These are phyloP conservation scores for Chrysomela aeneicollis DNA, from an alignment of 2,888 invertebrate species.

Conservation along the genomic window DNA sequence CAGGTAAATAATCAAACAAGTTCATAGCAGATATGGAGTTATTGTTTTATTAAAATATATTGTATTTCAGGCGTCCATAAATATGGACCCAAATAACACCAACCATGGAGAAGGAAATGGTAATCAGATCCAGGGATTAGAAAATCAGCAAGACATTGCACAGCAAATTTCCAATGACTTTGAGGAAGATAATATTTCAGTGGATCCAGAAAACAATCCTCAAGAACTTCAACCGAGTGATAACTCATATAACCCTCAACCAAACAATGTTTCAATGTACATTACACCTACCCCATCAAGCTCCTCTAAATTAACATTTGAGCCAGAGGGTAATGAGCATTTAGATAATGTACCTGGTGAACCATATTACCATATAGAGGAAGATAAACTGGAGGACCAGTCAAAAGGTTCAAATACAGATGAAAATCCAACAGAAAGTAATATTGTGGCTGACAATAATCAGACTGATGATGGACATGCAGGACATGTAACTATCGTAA, in stretches of 20 bases:
- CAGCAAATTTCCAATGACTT: neutral
- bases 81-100: conserved; percentile 8
- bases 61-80: conserved; percentile 4
- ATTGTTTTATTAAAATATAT: conserved; percentile 9
- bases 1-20: neutral
- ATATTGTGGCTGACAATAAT: neutral
- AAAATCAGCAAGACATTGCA: neutral
- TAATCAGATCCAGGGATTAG: neutral
- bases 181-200: neutral
- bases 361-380: neutral
- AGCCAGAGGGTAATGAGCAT: conserved; percentile 8
- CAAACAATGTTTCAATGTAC: neutral
- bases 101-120: conserved; percentile 12
- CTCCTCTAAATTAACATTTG: neutral
- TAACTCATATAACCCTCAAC: neutral
- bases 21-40: neutral
- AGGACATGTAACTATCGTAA: neutral
- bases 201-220: neutral
- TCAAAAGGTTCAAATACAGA: neutral
- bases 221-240: neutral
- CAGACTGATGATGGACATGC: neutral
- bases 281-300: neutral
- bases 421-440: neutral
- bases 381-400: neutral
- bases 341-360: conserved; percentile 11